Base-by-base conservation (phyloP, 2,797 vertebrate genomes). In the Micrastur ruficollis region DNA sequence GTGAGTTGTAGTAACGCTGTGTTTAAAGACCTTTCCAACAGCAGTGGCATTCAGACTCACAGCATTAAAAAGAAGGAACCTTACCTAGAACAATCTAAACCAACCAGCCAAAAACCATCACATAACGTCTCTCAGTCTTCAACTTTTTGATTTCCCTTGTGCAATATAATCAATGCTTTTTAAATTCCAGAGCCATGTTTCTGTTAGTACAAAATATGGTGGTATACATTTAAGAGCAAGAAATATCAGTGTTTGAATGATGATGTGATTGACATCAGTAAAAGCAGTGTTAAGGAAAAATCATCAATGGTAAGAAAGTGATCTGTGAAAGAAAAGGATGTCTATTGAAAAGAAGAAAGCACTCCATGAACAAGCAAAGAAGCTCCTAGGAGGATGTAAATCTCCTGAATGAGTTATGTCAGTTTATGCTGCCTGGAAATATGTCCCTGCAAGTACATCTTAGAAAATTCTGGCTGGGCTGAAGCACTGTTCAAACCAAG, bases 401-500 rank as follows among this genome's bases (percentile, higher is more conserved):
- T 81, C 62, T 88, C 42, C 81, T 78, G 68, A 85, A 90, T 75
- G 50, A 79, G 55, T 72, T 83, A 73, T 59, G 50, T 66, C 75
- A 65, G 44, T 70, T 93, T 90, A 36, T 75, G 32, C 36, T 53
- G 27, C 61, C 68, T 83, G 79, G 29, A 94, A 88, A 93, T 88
- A 58, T 83, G 50, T 78, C 50, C 38, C 34, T 90, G 22, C 27
- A 58, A 90, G 49, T 67, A 34, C 58, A 25, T 46, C 80, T 86
- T 79, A 90, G 92, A 90, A 88, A 87, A 92, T 91, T 83, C 67
- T 91, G 89, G 46, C 86, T 97, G 83, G 96, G 95, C 73, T 85
- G 81, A 90, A 93, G 67, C 66, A 67, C 73, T 38, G 21, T 52
- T 74, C n/a, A 75, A 88, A 95, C n/a, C 70, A 18, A 81, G 59